Evolutionary conservation across 2,797 vertebrate genomes (phyloP).

Genomic region (Halcyon leucocephala): DNA sequence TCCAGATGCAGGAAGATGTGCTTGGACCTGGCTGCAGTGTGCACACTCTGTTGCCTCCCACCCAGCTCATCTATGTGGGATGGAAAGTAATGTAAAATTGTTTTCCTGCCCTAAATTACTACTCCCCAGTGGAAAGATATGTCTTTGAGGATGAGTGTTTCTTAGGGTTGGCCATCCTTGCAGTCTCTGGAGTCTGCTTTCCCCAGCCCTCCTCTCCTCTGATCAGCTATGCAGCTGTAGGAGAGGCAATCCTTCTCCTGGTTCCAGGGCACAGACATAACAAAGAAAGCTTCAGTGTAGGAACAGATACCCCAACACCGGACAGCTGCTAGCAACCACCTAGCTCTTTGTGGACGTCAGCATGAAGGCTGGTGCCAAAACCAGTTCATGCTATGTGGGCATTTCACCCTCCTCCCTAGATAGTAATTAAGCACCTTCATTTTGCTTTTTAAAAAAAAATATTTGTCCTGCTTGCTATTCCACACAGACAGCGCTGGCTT

Average conservation of each 20-base stretch:
- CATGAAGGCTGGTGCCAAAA: not conserved
- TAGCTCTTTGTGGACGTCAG: not conserved
- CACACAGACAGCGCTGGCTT: not conserved
- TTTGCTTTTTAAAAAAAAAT: not conserved
- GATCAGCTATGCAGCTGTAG: not conserved
- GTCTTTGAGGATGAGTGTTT: not conserved
- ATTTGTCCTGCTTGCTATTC: not conserved
- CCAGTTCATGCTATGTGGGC: rapidly evolving
- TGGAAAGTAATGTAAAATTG: rapidly evolving
- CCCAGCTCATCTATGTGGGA: rapidly evolving
- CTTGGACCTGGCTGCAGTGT: rapidly evolving
- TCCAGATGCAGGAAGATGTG: rapidly evolving
- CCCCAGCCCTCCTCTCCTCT: not conserved
- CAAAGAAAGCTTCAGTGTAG: not conserved
- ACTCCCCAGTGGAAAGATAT: not conserved
- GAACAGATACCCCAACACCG: not conserved
- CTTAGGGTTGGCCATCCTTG: not conserved
- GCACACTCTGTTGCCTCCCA: not conserved
- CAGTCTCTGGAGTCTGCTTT: not conserved
- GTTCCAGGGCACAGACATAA: not conserved
- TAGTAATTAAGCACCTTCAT: not conserved
- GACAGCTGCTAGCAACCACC: not conserved
- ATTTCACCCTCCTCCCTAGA: rapidly evolving
- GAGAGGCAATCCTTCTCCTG: not conserved
- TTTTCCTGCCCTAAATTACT: not conserved